phyloP scores from a whole-genome alignment of 2,113 vertebrate species.

The Peromyscus leucopus region DNA sequence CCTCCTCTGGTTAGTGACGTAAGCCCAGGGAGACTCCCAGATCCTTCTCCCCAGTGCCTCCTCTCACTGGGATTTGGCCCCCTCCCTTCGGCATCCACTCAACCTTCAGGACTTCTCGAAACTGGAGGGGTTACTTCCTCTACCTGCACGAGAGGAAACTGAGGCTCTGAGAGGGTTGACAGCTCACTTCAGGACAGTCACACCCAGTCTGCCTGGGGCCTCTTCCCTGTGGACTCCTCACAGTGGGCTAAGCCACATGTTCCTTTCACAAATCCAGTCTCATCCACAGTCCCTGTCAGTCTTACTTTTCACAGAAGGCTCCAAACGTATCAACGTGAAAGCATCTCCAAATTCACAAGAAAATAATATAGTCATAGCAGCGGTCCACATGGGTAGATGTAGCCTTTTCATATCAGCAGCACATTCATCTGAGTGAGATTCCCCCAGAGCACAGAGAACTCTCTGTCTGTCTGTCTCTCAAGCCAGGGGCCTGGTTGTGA shows the following conservation, averaged over 20 bases:
- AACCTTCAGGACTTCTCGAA: neutral
- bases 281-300: constrained; percentile 68
- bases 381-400: neutral
- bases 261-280: constrained; percentile 66
- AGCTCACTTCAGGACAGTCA: neutral
- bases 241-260: constrained; percentile 54
- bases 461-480: neutral
- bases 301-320: constrained; percentile 63
- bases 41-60: neutral
- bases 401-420: neutral
- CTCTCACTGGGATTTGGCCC: neutral
- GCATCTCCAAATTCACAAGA: constrained; percentile 58
- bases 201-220: neutral
- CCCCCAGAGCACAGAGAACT: neutral
- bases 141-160: neutral
- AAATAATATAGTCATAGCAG: neutral
- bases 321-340: constrained; percentile 71
- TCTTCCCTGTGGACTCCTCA: neutral
- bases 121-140: neutral
- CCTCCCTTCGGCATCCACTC: neutral
- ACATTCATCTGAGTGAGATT: fast-evolving
- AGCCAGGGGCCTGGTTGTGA: neutral
- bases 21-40: neutral
- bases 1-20: neutral
- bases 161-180: neutral